Evolutionary conservation across 1,140 invertebrate genomes (phyloP), one percentile per base, ranked within the genome.

Genomic region (Drosophila miranda): DNA sequence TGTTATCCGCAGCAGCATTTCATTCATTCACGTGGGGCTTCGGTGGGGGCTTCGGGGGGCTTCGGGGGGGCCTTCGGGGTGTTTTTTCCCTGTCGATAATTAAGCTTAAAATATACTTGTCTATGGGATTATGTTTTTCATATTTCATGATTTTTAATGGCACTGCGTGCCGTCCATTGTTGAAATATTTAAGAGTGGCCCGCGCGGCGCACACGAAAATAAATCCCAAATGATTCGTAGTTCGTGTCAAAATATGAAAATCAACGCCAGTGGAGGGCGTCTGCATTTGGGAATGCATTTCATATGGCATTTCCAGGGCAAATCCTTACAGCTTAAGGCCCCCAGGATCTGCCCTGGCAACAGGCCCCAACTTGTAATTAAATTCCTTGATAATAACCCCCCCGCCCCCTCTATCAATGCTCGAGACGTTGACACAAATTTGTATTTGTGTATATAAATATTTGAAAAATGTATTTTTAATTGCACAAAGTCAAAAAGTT

Each of bases 401-500:
- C 19, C 16, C 16, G 16, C 16, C 16, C 16, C 16, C 16, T 16
- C 16, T 16, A 16, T 16, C 16, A 50, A 60, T 30, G 14, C 44
- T 21, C 26, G 28, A 61, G 13, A 41, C 23, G 26, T 51, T 73
- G 69, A 83, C 70, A 78, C 23, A 53, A 57, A 16, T 45, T 57
- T 57, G 53, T 77, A 53, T 59, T 66, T 76, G 49, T 73, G 75
- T 84, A 48, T 51, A 74, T 64, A 81, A 86, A 81, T 84, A 81
- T 84, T 86, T 84, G 77, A 86, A 86, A 84, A 86, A 84, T 86
- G 70, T 75, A 78, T 69, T 84, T 84, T 80, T 84, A 84, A 84
- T 84, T 86, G 81, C 55, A 81, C 81, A 84, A 84, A 84, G 81
- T 80, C 73, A 49, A 76, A 81, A 84, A 84, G 76, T 84, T 84